Evolutionary conservation across 1,140 invertebrate genomes (phyloP), one percentile per base, ranked within the genome.

Genomic region (Dreissena polymorpha): DNA sequence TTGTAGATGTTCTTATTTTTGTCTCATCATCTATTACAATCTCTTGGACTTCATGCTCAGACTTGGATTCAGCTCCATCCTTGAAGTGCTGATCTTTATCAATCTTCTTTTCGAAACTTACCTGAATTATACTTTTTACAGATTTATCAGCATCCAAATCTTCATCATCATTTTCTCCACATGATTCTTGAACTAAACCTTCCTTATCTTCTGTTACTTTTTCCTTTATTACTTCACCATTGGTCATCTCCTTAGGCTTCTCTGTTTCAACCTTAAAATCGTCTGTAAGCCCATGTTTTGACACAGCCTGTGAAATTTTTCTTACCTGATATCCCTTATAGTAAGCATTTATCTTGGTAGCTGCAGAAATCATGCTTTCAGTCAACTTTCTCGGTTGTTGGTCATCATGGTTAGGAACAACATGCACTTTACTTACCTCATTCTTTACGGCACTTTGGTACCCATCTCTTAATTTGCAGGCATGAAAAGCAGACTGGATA

Each of bases 1-100:
- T 81, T 25, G 78, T 81, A 8, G 78, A 81, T 65, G 55, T 81
- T 60, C 78, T 27, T 13, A 70, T 39, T 27, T 23, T 73, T 18
- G 50, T n/a, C 25, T 73, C 29, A 49, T 73, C n/a, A 27, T n/a
- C 29, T 5, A 68, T 18, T 5, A 21, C 67, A 68, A 27, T 39
- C 18, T 68, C 67, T 21, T 68, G 3, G 14, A 21, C 16, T 21
- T 68, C 67, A 68, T 39, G 18, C 68, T 70, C 13, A 70, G 21
- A 12, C 13, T 39, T 29, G 57, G 57, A n/a, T 60, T 60, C 16
- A 2, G 16, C 21, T 23, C 12, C 21, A n/a, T 60, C 21, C 6
- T 60, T 3, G 57, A 3, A 12, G 21, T 60, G 2, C 57, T 60
- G 57, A 60, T n/a, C 16, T 60, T 18, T 18, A 60, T 6, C 16